These are phyloP conservation scores for Drosophila nigrodunni DNA, from an alignment of 1,140 invertebrate genomes.

Conservation along the genomic window DNA sequence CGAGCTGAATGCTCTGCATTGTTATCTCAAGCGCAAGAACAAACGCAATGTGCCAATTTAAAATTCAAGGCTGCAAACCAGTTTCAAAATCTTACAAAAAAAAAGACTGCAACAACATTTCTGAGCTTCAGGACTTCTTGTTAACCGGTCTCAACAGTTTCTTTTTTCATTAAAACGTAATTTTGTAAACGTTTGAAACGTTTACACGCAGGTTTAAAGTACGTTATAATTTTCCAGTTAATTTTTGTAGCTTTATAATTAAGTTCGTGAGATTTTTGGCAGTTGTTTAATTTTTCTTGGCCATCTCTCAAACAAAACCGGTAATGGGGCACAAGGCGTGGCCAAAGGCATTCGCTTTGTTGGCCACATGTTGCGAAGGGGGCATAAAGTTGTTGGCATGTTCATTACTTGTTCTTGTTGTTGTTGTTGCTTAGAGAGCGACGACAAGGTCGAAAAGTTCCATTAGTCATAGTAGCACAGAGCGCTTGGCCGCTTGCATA, in stretches of 20 bases:
- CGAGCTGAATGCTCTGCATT: background rate
- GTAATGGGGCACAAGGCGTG: slow-evolving; percentile 21
- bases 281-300: background rate
- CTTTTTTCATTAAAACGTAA: too few relatives aligned
- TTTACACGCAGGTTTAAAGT: too few relatives aligned
- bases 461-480: slow-evolving; percentile 33
- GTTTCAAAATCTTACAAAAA: too few relatives aligned
- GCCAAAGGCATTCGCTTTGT: background rate
- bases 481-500: slow-evolving; percentile 30
- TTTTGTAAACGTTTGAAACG: too few relatives aligned
- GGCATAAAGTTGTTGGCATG: slow-evolving; percentile 22
- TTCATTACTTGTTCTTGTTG: slow-evolving; percentile 2
- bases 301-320: slow-evolving; percentile 17
- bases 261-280: background rate
- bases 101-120: too few relatives aligned
- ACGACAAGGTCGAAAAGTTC: slow-evolving; percentile 65
- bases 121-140: too few relatives aligned
- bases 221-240: too few relatives aligned
- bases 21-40: too few relatives aligned
- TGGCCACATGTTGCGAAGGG: slow-evolving; percentile 5
- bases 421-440: slow-evolving; percentile 30
- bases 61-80: too few relatives aligned
- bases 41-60: too few relatives aligned
- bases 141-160: too few relatives aligned
- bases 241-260: too few relatives aligned